These are phyloP conservation scores for Sweltsa coloradensis DNA, from an alignment of 1,140 invertebrate genomes.

Conservation along the genomic window DNA sequence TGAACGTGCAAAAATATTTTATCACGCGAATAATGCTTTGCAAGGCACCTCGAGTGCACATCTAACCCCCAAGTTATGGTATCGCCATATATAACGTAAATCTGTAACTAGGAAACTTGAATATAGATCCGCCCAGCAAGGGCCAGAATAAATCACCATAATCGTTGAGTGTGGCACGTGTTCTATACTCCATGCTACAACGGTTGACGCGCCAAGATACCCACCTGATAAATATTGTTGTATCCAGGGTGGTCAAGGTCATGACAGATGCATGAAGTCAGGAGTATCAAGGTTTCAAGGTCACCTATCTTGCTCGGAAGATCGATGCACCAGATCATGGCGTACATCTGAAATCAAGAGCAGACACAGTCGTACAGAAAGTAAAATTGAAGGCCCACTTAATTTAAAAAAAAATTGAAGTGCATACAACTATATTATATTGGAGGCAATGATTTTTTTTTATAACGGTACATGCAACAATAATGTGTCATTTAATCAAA, in stretches of 20 bases:
- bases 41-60: no score
- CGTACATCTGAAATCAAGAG: conserved; percentile 77
- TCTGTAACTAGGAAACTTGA: background rate
- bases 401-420: no score
- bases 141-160: background rate
- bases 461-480: no score
- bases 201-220: conserved; percentile 6
- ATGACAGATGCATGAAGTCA: conserved; percentile 78
- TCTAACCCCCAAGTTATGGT: no score
- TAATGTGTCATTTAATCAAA: no score
- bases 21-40: no score
- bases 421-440: no score
- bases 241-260: conserved; percentile 87
- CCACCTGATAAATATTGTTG: conserved; percentile 74
- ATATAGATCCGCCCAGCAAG: background rate
- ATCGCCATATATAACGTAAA: no score
- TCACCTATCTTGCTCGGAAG: conserved; percentile 54
- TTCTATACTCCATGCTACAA: background rate
- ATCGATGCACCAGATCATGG: conserved; percentile 63
- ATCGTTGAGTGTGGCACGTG: background rate
- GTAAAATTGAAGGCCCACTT: no score
- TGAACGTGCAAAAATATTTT: no score
- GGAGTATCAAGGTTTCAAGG: conserved; percentile 63
- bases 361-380: no score
- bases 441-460: no score